phyloP scores from a whole-genome alignment of 2,888 invertebrate species.

The Torymus texanus region DNA sequence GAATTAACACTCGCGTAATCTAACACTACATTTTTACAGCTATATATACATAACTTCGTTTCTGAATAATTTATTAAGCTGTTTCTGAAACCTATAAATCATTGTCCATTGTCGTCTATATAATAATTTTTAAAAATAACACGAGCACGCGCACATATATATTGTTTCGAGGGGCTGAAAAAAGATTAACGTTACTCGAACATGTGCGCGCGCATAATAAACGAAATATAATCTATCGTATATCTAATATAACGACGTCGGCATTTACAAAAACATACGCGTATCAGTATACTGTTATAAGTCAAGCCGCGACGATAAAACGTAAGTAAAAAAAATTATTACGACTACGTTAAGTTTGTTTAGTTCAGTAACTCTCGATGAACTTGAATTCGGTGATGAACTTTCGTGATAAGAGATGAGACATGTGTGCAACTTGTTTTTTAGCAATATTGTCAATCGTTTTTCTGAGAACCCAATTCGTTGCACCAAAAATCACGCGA shows the following conservation, averaged over 20 bases:
- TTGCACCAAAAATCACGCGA: not conserved
- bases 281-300: not conserved
- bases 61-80: not conserved
- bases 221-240: conserved; percentile 15
- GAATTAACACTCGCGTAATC: too few relatives aligned
- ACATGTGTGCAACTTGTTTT: not conserved
- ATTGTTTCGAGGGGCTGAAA: conserved; percentile 7
- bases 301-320: too few relatives aligned
- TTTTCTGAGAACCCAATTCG: not conserved
- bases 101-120: too few relatives aligned
- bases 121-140: conserved; percentile 1
- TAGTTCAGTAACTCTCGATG: not conserved
- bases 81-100: not conserved
- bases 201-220: conserved; percentile 13
- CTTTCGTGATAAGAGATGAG: not conserved
- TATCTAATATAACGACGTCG: conserved; percentile 3
- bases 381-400: not conserved
- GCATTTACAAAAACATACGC: not conserved
- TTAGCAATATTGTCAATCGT: not conserved
- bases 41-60: too few relatives aligned
- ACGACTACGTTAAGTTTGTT: too few relatives aligned
- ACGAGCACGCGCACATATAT: not conserved
- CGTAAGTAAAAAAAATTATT: too few relatives aligned
- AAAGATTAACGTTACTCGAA: conserved; percentile 11
- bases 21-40: too few relatives aligned